These are phyloP conservation scores for western clawed frog (Xenopus tropicalis) DNA, from an alignment of 2,113 vertebrate genomes.

Conservation along the genomic window UCB_Xtro_10.0 CM004452.2:20298001-20298500, in stretches of 20 bases:
- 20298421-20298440: no score
- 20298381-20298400: no score
- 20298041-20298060: background rate
- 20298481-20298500: no score
- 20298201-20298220: background rate
- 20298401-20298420: no score
- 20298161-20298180: background rate
- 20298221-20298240: background rate
- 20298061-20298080: background rate
- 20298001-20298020: background rate
- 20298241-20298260: background rate
- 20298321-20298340: background rate
- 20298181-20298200: background rate
- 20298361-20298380: no score
- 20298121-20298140: background rate
- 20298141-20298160: background rate
- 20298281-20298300: background rate
- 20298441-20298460: no score
- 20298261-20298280: background rate
- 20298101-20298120: background rate
- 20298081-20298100: background rate
- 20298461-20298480: no score
- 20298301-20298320: background rate
- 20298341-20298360: background rate
- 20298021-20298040: background rate